Percentiles rank a stretch among this genome's conserved stretches.
These are phyloP conservation scores for Solea senegalensis DNA, from an alignment of 2,113 vertebrate genomes.

Conservation along the genomic window DNA sequence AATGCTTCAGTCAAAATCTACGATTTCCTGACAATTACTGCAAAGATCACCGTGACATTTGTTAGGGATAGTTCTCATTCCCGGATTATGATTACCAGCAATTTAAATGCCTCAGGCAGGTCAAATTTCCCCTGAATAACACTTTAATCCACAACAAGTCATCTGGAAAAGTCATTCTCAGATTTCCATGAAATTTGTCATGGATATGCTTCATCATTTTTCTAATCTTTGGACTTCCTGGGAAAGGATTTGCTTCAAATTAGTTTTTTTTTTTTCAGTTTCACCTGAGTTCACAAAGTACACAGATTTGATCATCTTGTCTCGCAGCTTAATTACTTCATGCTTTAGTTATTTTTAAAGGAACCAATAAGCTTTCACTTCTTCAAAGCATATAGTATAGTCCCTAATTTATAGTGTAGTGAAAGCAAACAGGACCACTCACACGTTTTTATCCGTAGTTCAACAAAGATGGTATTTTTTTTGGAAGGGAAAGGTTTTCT, in stretches of 20 bases:
- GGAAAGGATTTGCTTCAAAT: slow-evolving; percentile 9
- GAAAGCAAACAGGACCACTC: not conserved
- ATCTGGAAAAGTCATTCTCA: slow-evolving; percentile 25
- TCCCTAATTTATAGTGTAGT: too few species aligned
- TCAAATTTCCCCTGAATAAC: slow-evolving; percentile 8
- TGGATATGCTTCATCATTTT: not conserved
- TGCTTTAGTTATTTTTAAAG: not conserved
- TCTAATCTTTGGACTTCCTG: slow-evolving; percentile 32
- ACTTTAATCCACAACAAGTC: slow-evolving; percentile 3
- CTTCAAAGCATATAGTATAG: too few species aligned
- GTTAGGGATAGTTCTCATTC: slow-evolving; percentile 8
- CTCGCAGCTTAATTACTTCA: not conserved
- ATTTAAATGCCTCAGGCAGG: slow-evolving; percentile 1
- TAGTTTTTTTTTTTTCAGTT: slow-evolving; percentile 3
- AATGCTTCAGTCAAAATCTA: not conserved
- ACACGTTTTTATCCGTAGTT: slow-evolving; percentile 14
- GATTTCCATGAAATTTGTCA: slow-evolving; percentile 7
- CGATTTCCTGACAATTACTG: slow-evolving; percentile 17
- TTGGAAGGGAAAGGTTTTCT: slow-evolving; percentile 12
- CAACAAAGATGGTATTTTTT: slow-evolving; percentile 22
- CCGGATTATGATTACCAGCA: slow-evolving; percentile 2
- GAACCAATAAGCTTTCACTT: not conserved
- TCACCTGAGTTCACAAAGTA: slow-evolving; percentile 1
- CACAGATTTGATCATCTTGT: not conserved
- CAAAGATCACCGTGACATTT: slow-evolving; percentile 3